phyloP scores from a whole-genome alignment of 2,797 vertebrate genomes.

The Alectoris magna region DNA sequence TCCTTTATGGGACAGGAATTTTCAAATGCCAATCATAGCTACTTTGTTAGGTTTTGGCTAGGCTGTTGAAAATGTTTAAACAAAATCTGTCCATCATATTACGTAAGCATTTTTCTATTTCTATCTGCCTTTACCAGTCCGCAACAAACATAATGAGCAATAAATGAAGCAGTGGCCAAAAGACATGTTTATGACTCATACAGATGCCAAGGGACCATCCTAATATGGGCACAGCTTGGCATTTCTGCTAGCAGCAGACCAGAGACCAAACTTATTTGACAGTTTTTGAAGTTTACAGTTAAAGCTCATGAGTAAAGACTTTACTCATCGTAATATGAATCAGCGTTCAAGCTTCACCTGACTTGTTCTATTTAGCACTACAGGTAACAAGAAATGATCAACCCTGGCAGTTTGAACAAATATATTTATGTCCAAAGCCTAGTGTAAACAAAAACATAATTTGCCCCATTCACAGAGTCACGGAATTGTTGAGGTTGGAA shows the following conservation, averaged over 20 bases:
- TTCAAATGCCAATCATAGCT: conserved; percentile 42
- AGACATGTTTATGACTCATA: conserved; percentile 64
- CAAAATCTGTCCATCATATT: conserved; percentile 43
- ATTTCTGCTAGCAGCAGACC: conserved; percentile 31
- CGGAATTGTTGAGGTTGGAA: not conserved
- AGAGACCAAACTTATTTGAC: conserved; percentile 15
- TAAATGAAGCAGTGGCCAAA: conserved; percentile 64
- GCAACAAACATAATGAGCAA: conserved; percentile 55
- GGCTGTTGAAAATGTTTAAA: conserved; percentile 35
- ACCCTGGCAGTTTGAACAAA: not conserved
- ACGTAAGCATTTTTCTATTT: conserved; percentile 68
- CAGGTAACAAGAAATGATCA: not conserved
- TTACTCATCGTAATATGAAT: not conserved
- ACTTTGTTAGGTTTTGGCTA: conserved; percentile 50
- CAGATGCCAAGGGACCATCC: conserved; percentile 60
- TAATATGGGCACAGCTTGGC: conserved; percentile 54
- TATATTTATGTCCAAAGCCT: not conserved
- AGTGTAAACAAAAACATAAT: not conserved
- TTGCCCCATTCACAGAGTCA: not conserved
- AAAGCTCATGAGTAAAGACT: not conserved
- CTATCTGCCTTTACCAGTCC: conserved; percentile 57
- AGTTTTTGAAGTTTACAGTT: conserved; percentile 21
- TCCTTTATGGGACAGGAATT: conserved; percentile 23
- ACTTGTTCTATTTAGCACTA: not conserved
- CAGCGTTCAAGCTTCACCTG: not conserved